Evolutionary conservation across 2,113 vertebrate genomes (phyloP).

Genomic region (Misgurnus mizolepis): DNA sequence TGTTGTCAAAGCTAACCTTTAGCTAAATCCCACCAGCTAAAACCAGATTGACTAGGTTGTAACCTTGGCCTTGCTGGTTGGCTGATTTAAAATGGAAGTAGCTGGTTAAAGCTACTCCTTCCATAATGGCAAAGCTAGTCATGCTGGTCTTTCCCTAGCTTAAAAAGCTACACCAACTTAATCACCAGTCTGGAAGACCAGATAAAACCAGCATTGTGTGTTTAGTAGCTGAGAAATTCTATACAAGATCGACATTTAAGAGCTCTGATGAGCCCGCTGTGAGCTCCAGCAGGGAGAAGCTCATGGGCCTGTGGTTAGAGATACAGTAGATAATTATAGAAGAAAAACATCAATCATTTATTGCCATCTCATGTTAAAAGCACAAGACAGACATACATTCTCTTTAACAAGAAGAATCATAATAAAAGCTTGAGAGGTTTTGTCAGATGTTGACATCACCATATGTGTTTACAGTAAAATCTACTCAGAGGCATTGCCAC

Average conservation of each 20-base stretch:
- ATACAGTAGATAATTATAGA: constrained; percentile 63
- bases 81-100: too few relatives aligned
- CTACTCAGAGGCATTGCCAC: too few relatives aligned
- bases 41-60: too few relatives aligned
- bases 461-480: too few relatives aligned
- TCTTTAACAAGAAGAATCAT: neutral
- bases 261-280: neutral
- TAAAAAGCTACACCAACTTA: too few relatives aligned
- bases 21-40: too few relatives aligned
- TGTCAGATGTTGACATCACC: neutral
- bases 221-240: constrained; percentile 18
- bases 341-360: constrained; percentile 70
- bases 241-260: neutral
- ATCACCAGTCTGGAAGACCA: neutral
- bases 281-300: neutral
- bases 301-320: constrained; percentile 53
- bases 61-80: too few relatives aligned
- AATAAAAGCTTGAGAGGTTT: constrained; percentile 13
- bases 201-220: neutral
- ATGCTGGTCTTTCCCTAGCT: too few relatives aligned
- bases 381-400: constrained; percentile 48
- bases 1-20: too few relatives aligned
- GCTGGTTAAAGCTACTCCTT: too few relatives aligned
- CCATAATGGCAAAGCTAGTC: too few relatives aligned
- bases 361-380: constrained; percentile 54